phyloP scores from a whole-genome alignment of 2,888 invertebrate genomes.

The Amorpha juglandis region DNA sequence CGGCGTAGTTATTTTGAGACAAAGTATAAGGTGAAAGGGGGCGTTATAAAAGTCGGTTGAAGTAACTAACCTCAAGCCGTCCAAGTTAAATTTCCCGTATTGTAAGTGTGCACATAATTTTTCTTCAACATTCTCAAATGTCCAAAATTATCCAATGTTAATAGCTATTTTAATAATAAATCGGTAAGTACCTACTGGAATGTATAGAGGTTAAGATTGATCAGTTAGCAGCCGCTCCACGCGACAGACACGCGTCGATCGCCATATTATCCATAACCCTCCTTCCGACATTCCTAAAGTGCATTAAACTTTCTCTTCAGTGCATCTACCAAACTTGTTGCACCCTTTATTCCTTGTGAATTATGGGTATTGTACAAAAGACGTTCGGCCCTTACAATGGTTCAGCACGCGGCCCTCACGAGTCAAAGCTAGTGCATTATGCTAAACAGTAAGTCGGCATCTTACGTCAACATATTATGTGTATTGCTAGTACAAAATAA shows the following conservation, averaged over 20 bases:
- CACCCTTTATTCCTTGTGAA: constrained; percentile 45
- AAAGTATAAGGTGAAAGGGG: no score
- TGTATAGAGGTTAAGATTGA: not conserved
- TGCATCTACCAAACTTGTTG: constrained; percentile 43
- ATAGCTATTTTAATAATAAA: not conserved
- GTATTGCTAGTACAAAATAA: not conserved
- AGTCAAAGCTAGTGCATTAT: constrained; percentile 23
- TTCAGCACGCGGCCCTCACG: constrained; percentile 38
- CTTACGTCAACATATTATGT: not conserved
- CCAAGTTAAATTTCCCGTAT: no score
- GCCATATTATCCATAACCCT: constrained; percentile 39
- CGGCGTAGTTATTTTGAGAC: no score
- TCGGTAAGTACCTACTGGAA: not conserved
- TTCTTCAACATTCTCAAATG: no score
- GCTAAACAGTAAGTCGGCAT: not conserved
- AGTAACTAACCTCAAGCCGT: no score
- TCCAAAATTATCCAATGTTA: no score
- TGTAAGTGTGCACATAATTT: no score
- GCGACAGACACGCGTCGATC: constrained; percentile 43
- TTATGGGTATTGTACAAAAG: constrained; percentile 41
- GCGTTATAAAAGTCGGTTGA: no score
- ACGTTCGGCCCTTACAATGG: constrained; percentile 27
- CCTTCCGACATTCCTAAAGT: constrained; percentile 42
- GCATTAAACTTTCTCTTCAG: constrained; percentile 40
- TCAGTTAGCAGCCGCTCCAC: constrained; percentile 29